phyloP scores from a whole-genome alignment of 2,113 vertebrate genomes.

The Passer domesticus region DNA sequence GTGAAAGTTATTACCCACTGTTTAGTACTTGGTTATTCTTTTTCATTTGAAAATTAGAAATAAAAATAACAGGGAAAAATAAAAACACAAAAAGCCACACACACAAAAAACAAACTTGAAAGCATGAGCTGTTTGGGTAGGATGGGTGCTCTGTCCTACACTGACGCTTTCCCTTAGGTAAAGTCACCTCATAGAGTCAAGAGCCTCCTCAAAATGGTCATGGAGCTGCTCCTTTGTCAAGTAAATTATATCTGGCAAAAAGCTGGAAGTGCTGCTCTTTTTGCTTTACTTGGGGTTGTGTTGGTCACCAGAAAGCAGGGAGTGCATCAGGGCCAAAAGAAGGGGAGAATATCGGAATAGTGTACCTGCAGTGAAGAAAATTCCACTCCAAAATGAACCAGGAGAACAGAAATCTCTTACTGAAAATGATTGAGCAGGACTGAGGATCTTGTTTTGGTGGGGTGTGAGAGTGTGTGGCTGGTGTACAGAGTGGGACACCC shows the following conservation, averaged over 20 bases:
- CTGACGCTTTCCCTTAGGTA: background rate
- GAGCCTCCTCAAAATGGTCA: background rate
- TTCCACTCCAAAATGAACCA: background rate
- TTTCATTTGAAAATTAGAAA: background rate
- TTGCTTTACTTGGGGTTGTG: background rate
- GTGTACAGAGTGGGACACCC: background rate
- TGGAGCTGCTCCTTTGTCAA: background rate
- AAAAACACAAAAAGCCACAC: background rate
- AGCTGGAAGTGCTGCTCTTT: background rate
- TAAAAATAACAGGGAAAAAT: background rate
- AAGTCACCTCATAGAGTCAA: background rate
- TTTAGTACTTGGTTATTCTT: background rate
- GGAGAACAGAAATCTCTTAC: background rate
- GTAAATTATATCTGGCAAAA: background rate
- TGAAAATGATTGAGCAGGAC: background rate
- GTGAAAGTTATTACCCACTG: background rate
- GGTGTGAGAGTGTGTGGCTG: background rate
- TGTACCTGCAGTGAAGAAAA: background rate
- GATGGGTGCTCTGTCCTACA: background rate
- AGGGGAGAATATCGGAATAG: background rate
- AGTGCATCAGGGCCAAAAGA: background rate
- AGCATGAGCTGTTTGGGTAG: background rate
- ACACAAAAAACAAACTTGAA: background rate
- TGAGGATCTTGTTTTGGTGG: background rate
- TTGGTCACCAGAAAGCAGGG: background rate